Conservation (phyloP, 2,113 vertebrate species). For the Nothobranchius kuhntae region DNA sequence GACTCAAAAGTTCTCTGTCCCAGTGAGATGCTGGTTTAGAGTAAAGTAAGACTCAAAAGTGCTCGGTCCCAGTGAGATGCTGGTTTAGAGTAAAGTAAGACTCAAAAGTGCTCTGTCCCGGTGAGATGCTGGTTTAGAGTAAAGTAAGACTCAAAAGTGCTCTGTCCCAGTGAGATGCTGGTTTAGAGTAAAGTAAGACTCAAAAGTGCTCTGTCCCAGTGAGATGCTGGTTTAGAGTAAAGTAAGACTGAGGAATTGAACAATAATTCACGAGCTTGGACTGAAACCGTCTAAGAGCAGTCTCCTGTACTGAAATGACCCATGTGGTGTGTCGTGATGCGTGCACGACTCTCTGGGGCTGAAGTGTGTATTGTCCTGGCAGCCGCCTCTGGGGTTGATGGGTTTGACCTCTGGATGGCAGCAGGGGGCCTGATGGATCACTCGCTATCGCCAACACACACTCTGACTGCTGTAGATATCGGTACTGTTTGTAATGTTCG, state of each 20-base stretch:
- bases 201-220: no score
- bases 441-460: slow-evolving; percentile 44
- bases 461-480: slow-evolving; percentile 34
- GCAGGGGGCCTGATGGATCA: slow-evolving; percentile 68
- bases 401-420: slow-evolving; percentile 70
- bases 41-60: not conserved
- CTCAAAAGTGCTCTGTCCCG: no score
- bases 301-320: slow-evolving; percentile 35
- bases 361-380: slow-evolving; percentile 57
- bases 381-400: slow-evolving; percentile 66
- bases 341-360: slow-evolving; percentile 52
- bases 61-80: no score
- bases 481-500: slow-evolving; percentile 33
- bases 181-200: not conserved
- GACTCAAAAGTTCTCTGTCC: no score
- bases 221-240: not conserved
- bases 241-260: not conserved
- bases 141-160: no score
- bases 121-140: not conserved
- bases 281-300: slow-evolving; percentile 8
- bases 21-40: no score
- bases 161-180: no score
- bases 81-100: not conserved
- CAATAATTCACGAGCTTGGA: not conserved
- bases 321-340: slow-evolving; percentile 39